Base-by-base conservation (phyloP, 2,797 vertebrate genomes). In the Enteromius mattozi region DNA sequence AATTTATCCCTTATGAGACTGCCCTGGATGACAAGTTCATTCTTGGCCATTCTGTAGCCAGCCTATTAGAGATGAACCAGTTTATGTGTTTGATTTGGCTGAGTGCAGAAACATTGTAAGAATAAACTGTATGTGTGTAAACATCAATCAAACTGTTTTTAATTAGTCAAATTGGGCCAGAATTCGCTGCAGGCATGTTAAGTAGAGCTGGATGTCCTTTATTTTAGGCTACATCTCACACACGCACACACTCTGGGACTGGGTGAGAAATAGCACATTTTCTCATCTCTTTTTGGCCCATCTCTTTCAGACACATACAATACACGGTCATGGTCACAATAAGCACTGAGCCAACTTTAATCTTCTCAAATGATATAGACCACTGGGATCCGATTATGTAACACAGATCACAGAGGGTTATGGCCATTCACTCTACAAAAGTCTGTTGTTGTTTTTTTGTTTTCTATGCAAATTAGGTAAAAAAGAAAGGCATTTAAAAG, bases 381-480 rank as follows among this genome's bases (percentile, higher is more conserved):
- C 75, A 80, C 63, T 78, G 56, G 72, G 80, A 85, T 87, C 70
- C 7, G 65, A 86, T 89, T 87, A 85, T 83, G 80, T 87, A 85
- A 78, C 69, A 81, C 37, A 75, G 81, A 82, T 75, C 78, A 82
- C 56, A 27, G 54, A 51, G 70, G 59, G 40, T 77, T 59, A 82
- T 10, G 35, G 49, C 37, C 71, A 86, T 80, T 68, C 54, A 69
- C 30, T 65, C 13, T 79, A 9, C 45, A 30, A 74, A 19, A 81
- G 35, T 85, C 14, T 74, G 37, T 45, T 59, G 24, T 61, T 27
- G 12, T 61, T 56, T 56, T 9, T n/a, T 10, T 21, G 14, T 63
- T 30, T 63, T 63, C 0, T 79, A n/a, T 81, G 54, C 65, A 30
- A 83, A 77, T 40, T 17, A 16, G 21, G 12, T 14, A 0, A 16